Evolutionary conservation across 2,113 vertebrate species (phyloP), one percentile per base, ranked within the genome.

Genomic region (Calyptommatus sinebrachiatus): DNA sequence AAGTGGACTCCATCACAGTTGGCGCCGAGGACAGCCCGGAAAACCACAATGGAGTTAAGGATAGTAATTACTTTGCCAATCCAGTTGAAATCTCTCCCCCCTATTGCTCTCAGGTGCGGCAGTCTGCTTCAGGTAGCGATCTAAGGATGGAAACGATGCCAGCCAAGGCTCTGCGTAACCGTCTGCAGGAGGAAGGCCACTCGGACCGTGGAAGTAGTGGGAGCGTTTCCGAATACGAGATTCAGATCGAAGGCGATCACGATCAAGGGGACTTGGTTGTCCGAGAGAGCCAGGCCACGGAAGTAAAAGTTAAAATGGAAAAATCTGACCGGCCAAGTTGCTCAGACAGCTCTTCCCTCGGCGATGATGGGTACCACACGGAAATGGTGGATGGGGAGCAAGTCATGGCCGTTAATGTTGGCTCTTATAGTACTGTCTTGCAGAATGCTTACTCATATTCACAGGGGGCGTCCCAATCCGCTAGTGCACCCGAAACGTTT

Each of bases 381-480:
- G 98, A 99, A 91, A 91, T 99, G 93, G 98, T 99, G 26, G 98
- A 99, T 22, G 98, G 98, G 67, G 98, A 99, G 46, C 98, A 99
- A 87, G 97, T 99, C 21, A 89, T 99, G 87, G 96, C 97, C 0
- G 97, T 99, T 28, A 99, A 97, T 0, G 97, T 99, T 79, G 97
- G 98, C 61, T 96, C 98, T 35, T 98, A 98, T 21, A 95, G 98
- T 65, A 96, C 98, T 28, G 97, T 99, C 73, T 93, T 97, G 83
- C 97, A 97, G 84, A 92, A 99, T 7, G 92, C 96, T 3, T 99
- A 97, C 83, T 95, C 96, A 3, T 98, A 96, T 91, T 96, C 97
- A 41, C 96, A 96, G 68, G 89, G 92, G 20, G 86, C 95, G 2
- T 90, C 95, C 0, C 96, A 95, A 86, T 91, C 96, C 11, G 63